A percentile compares a stretch with the other conserved stretches of the same genome.
Conservation (phyloP, 2,888 invertebrate genomes). For the Parnassius glacialis region DNA sequence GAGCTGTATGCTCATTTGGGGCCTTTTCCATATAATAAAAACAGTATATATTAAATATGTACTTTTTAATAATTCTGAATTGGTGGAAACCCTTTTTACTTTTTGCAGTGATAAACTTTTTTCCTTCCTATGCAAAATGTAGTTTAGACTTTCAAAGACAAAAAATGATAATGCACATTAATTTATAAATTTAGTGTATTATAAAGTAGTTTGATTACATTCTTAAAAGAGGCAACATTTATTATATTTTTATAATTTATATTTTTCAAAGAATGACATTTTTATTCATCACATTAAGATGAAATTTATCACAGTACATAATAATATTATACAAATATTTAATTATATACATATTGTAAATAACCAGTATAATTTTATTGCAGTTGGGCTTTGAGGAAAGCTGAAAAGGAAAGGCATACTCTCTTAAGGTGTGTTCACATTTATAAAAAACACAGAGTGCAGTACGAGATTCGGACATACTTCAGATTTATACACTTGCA, state of each 20-base stretch:
- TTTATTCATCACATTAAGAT: neutral
- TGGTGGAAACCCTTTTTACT: too few relatives aligned
- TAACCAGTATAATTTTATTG: slow-evolving; percentile 42
- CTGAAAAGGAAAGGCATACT: slow-evolving; percentile 88
- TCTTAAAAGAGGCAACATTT: neutral
- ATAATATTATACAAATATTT: neutral
- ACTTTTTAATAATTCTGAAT: too few relatives aligned
- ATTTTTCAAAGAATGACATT: neutral
- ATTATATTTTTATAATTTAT: too few relatives aligned
- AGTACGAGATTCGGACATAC: slow-evolving; percentile 97
- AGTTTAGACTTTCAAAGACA: neutral
- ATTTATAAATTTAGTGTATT: too few relatives aligned
- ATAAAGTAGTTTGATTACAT: neutral
- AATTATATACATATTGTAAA: neutral
- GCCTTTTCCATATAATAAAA: too few relatives aligned
- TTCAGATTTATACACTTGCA: slow-evolving; percentile 91
- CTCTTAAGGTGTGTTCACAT: slow-evolving; percentile 93
- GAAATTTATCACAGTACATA: neutral
- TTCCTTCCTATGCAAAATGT: too few relatives aligned
- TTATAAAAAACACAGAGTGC: slow-evolving; percentile 95
- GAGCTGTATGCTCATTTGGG: too few relatives aligned
- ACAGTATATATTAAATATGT: too few relatives aligned
- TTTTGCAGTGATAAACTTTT: too few relatives aligned
- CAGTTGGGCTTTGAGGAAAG: slow-evolving; percentile 88
- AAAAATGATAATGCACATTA: neutral